These are phyloP conservation scores for Phylloscopus trochilus DNA, from an alignment of 2,113 vertebrate species.

Conservation along the genomic window DNA sequence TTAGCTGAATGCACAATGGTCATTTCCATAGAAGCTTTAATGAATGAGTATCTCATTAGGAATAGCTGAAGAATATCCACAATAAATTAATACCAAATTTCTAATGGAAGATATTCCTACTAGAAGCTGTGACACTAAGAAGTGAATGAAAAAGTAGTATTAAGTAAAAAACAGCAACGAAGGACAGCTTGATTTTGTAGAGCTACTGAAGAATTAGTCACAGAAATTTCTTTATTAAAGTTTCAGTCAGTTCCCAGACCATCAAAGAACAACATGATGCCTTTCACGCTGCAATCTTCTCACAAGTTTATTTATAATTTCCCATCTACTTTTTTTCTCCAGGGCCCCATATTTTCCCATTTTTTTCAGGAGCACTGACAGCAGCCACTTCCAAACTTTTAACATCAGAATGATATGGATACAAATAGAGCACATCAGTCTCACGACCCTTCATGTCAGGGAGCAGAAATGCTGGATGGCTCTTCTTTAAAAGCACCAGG, in stretches of 20 bases:
- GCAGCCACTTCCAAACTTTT: neutral
- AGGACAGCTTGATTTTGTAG: neutral
- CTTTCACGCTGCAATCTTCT: neutral
- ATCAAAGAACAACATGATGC: neutral
- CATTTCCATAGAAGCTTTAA: neutral
- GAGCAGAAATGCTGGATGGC: neutral
- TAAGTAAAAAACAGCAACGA: neutral
- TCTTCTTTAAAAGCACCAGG: neutral
- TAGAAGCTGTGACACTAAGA: neutral
- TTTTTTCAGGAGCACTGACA: neutral
- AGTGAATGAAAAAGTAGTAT: neutral
- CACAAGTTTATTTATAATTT: neutral
- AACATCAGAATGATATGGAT: neutral
- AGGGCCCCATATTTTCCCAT: neutral
- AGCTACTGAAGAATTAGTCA: neutral
- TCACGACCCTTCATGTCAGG: neutral
- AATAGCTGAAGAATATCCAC: neutral
- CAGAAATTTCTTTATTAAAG: neutral
- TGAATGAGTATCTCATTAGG: neutral
- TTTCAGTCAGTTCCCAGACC: neutral
- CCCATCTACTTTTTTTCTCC: neutral
- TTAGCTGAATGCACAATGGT: neutral
- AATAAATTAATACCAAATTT: neutral
- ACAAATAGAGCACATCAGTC: neutral
- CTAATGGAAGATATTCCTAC: neutral